Percentiles rank a stretch among this genome's conserved stretches.
phyloP scores from a whole-genome alignment of 2,797 vertebrate genomes.

The Scarus forsteni region DNA sequence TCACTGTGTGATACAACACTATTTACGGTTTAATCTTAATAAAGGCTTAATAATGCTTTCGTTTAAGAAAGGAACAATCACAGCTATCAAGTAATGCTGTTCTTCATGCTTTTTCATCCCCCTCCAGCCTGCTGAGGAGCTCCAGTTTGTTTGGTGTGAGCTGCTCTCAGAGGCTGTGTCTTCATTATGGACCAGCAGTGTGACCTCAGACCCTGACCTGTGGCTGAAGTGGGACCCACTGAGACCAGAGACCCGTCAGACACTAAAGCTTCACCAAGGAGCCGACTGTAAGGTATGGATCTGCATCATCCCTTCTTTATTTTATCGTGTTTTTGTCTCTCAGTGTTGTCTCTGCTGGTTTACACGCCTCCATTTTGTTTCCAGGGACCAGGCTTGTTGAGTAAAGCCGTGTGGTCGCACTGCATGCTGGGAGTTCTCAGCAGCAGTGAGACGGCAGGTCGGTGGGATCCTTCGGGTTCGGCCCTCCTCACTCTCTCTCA shows the following conservation, averaged over 20 bases:
- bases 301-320: background rate
- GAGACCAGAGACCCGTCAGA: conserved; percentile 58
- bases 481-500: conserved; percentile 87
- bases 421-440: conserved; percentile 93
- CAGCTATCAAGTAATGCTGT: too few species aligned
- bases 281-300: conserved; percentile 69
- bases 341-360: background rate
- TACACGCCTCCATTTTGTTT: background rate
- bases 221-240: conserved; percentile 92
- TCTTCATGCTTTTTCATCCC: background rate
- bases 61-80: too few species aligned
- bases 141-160: conserved; percentile 89
- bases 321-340: background rate
- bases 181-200: conserved; percentile 91
- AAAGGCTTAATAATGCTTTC: too few species aligned
- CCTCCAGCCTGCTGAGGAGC: conserved; percentile 84
- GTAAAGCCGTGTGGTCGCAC: conserved; percentile 90
- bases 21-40: too few species aligned
- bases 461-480: conserved; percentile 86
- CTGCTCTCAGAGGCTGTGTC: conserved; percentile 87
- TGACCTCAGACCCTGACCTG: conserved; percentile 88
- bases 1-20: too few species aligned
- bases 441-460: conserved; percentile 77
- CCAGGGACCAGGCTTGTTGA: conserved; percentile 93
- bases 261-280: conserved; percentile 69